These are phyloP conservation scores for Amblyopsis hoosieri DNA, from an alignment of 2,797 vertebrate species.

Conservation along the genomic window DNA sequence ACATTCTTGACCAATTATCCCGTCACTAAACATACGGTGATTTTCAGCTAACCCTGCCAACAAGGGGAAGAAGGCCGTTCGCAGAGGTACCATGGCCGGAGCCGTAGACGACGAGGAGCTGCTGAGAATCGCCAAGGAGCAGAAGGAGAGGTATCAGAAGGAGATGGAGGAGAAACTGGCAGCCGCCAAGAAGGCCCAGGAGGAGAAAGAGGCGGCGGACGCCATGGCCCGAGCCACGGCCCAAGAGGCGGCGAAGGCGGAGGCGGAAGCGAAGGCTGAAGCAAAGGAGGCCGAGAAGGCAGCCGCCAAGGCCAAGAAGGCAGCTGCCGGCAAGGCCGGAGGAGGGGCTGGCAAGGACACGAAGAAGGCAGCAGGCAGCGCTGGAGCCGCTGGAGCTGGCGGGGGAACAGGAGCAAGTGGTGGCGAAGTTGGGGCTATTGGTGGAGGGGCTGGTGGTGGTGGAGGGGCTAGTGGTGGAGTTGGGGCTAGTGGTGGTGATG, in stretches of 20 bases:
- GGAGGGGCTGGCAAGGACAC: conserved; percentile 23
- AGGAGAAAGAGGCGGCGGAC: conserved; percentile 59
- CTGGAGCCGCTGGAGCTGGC: not conserved
- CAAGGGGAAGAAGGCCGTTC: conserved; percentile 71
- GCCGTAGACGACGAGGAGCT: conserved; percentile 58
- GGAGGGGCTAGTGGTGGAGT: not conserved
- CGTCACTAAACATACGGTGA: too few relatives aligned
- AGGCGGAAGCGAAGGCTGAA: conserved; percentile 53
- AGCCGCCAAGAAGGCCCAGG: conserved; percentile 63
- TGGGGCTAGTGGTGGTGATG: not conserved
- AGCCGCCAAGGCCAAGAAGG: conserved; percentile 55
- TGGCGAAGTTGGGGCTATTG: not conserved
- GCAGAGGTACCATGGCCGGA: conserved; percentile 74
- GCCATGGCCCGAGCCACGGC: conserved; percentile 47
- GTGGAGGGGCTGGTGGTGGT: not conserved
- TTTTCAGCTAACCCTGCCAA: conserved; percentile 33
- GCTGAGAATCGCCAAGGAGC: conserved; percentile 71
- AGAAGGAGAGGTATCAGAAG: conserved; percentile 71
- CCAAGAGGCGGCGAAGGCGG: conserved; percentile 52
- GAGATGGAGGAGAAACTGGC: conserved; percentile 68
- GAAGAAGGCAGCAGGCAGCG: conserved; percentile 24
- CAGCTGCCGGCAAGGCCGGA: conserved; percentile 38
- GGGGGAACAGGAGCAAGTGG: not conserved
- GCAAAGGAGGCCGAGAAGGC: conserved; percentile 49
- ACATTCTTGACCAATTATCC: too few relatives aligned